Evolutionary conservation across 2,113 vertebrate species (phyloP).

Genomic region (Oncorhynchus masou): DNA sequence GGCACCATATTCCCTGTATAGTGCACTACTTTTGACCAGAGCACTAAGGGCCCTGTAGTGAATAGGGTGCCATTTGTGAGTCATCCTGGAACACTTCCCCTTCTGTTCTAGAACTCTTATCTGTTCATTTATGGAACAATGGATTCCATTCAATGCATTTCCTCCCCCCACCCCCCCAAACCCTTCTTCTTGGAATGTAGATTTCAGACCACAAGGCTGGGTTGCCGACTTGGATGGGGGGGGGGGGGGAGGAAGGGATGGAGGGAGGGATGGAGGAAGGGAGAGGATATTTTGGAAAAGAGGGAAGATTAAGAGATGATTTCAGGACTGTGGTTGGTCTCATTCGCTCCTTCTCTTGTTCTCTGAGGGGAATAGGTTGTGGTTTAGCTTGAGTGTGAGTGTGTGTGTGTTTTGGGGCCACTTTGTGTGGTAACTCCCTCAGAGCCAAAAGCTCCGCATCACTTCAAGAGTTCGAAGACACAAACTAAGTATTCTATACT

Average conservation of each 20-base stretch:
- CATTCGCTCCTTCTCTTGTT: too few species aligned
- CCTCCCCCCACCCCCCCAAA: neutral
- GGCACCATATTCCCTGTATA: too few species aligned
- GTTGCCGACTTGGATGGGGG: conserved; percentile 56
- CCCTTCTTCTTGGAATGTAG: conserved; percentile 58
- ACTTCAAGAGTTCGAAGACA: too few species aligned
- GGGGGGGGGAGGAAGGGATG: too few species aligned
- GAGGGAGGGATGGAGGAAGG: too few species aligned
- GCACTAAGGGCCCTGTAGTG: too few species aligned
- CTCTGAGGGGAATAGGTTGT: too few species aligned
- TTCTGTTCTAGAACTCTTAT: conserved; percentile 64
- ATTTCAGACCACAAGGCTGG: conserved; percentile 73
- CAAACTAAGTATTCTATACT: too few species aligned
- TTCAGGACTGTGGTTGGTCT: too few species aligned
- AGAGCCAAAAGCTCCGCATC: conserved; percentile 19
- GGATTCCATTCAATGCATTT: conserved; percentile 63
- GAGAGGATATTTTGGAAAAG: conserved; percentile 61
- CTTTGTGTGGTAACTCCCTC: conserved; percentile 19
- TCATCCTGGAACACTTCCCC: conserved; percentile 49
- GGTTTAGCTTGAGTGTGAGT: too few species aligned
- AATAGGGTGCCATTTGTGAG: too few species aligned
- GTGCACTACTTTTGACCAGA: too few species aligned
- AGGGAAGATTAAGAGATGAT: conserved; percentile 7
- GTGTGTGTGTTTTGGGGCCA: conserved; percentile 8
- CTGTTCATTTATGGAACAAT: conserved; percentile 67